Base-by-base conservation (phyloP, 2,113 vertebrate species). In the Bos javanicus region DNA sequence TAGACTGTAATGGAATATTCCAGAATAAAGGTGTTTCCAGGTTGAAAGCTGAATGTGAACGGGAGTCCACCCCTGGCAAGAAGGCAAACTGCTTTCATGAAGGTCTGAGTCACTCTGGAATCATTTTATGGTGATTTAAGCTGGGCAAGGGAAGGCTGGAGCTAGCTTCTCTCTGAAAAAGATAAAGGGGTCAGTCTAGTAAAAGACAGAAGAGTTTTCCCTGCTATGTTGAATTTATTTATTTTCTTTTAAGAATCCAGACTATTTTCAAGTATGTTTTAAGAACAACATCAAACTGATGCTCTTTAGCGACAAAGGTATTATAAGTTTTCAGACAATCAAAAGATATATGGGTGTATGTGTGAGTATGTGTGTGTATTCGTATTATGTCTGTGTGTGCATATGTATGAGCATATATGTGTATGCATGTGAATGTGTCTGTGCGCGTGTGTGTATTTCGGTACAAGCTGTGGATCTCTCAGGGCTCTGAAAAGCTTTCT, bases 1-100 rank as follows among this genome's bases (percentile, higher is more conserved):
- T 23, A 13, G 14, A 6, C 3, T 50, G 33, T 15, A 14, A 30
- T 6, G 6, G 56, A 50, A 39, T 13, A 8, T 59, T 33, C 80
- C 62, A 43, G 86, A 46, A 60, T 0, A 26, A 30, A 8, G 3
- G 13, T 19, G 4, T 43, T 93, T 28, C 16, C 46, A 7, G 23
- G 52, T 4, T 9, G 16, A 43, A 30, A 50, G 76, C 19, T n/a
- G n/a, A n/a, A 4, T 2, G 13, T 16, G 80, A 48, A 85, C 2
- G 11, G 48, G 11, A 15, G 5, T 3, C 30, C 5, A 2, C 25
- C 2, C 0, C 11, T 2, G 16, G 9, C 0, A 9, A 36, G 50
- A 48, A 67, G 48, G 6, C 11, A 10, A 14, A 39, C 2, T 17
- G 39, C 6, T 52, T 46, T 82, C 11, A 8, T 10, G 1, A 46